Conservation (phyloP, 30 jellyfish, hydroid and myxozoan genomes). For the Aurelia sp. region DNA sequence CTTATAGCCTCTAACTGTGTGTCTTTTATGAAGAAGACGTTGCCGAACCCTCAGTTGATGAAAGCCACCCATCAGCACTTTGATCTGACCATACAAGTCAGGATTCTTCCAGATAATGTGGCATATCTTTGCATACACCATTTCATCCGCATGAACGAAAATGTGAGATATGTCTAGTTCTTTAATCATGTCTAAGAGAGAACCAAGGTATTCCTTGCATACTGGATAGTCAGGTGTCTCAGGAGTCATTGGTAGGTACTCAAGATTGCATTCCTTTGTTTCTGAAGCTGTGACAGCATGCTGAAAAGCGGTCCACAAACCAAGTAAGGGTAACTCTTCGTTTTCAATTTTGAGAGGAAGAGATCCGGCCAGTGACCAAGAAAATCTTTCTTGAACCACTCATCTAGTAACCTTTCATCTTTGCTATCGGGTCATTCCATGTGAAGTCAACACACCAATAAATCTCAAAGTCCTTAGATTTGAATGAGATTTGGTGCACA, state of each 20-base stretch:
- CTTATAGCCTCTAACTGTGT: too few species aligned
- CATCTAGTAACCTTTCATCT: conserved; percentile 18
- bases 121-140: conserved; percentile 59
- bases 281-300: conserved; percentile 25
- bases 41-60: too few species aligned
- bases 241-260: conserved; percentile 60
- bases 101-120: conserved; percentile 37
- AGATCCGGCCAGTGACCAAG: conserved; percentile 52
- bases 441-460: too few species aligned
- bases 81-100: too few species aligned
- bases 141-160: conserved; percentile 67
- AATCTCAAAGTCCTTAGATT: too few species aligned
- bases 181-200: conserved; percentile 21
- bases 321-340: conserved; percentile 38
- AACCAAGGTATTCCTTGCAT: conserved; percentile 38
- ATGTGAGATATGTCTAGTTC: conserved; percentile 29
- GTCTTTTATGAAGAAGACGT: too few species aligned
- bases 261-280: conserved; percentile 19
- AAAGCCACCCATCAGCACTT: too few species aligned
- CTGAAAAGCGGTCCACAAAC: conserved; percentile 61
- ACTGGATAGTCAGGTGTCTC: conserved; percentile 60
- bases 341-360: conserved; percentile 33
- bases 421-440: too few species aligned
- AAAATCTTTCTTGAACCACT: conserved; percentile 36
- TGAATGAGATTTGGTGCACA: too few species aligned